phyloP scores from a whole-genome alignment of 2,888 invertebrate species.

The Netelia inedita region DNA sequence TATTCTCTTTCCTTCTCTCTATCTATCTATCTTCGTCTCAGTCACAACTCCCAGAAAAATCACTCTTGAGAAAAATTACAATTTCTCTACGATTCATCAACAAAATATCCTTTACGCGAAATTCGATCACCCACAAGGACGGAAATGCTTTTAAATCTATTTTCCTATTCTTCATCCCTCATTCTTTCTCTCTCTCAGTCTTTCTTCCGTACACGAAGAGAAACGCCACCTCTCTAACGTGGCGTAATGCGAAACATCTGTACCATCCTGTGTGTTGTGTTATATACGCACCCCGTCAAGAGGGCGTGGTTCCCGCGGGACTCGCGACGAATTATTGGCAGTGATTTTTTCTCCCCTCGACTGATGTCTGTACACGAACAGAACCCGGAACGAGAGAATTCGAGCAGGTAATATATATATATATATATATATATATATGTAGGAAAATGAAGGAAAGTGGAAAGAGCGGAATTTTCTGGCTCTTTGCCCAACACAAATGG shows the following conservation, averaged over 20 bases:
- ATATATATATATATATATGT: not conserved
- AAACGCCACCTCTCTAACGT: not conserved
- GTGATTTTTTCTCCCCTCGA: conserved; percentile 37
- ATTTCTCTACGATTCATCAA: conserved; percentile 10
- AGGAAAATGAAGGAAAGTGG: not conserved
- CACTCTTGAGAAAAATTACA: conserved; percentile 14
- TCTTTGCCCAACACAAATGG: conserved; percentile 24
- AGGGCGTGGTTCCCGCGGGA: conserved; percentile 52
- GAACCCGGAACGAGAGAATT: not conserved
- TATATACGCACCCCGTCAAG: conserved; percentile 30
- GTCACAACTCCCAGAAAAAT: not conserved
- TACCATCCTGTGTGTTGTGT: conserved; percentile 24
- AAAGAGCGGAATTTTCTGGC: conserved; percentile 22
- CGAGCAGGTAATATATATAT: not conserved
- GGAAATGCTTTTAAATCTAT: conserved; percentile 48
- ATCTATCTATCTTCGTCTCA: not conserved
- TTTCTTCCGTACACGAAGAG: not conserved
- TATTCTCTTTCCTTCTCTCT: not conserved
- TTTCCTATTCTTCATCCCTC: conserved; percentile 8
- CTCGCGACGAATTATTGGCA: conserved; percentile 45
- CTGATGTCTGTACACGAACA: not conserved
- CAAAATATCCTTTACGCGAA: conserved; percentile 38
- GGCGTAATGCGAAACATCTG: conserved; percentile 55
- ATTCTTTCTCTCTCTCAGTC: not conserved
- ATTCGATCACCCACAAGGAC: conserved; percentile 31